A percentile compares a stretch with the other conserved stretches of the same genome.
phyloP scores from a whole-genome alignment of 2,888 invertebrate genomes.

The Drosophila fungiperda region DNA sequence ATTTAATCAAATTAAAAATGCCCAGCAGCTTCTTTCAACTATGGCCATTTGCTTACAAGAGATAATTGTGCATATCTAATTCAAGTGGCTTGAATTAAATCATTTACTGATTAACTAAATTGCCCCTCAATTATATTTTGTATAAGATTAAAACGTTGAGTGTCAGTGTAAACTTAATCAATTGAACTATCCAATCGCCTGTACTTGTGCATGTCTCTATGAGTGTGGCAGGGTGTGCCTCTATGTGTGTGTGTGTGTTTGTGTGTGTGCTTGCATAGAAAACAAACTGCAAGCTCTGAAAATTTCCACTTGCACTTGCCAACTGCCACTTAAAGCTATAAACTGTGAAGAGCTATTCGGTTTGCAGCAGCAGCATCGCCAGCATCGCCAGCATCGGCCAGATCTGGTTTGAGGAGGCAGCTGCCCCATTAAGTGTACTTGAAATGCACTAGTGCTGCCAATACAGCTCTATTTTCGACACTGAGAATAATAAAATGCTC shows the following conservation, averaged over 20 bases:
- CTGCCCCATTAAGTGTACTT: conserved; percentile 77
- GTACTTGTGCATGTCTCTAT: conserved; percentile 1
- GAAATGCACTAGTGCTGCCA: conserved; percentile 66
- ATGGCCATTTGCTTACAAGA: conserved; percentile 1
- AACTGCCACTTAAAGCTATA: conserved; percentile 77
- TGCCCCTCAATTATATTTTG: conserved; percentile 40
- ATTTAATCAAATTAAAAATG: conserved; percentile 78
- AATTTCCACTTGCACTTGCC: conserved; percentile 77
- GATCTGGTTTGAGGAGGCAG: conserved; percentile 52
- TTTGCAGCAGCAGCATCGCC: conserved; percentile 38
- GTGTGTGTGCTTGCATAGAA: conserved; percentile 58
- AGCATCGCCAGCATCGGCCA: conserved; percentile 1
- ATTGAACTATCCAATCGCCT: conserved; percentile 28
- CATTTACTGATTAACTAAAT: conserved; percentile 54
- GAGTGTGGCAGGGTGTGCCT: background rate
- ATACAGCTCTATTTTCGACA: conserved; percentile 19
- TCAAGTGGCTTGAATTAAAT: conserved; percentile 51
- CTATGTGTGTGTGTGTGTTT: conserved; percentile 5
- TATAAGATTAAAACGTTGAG: conserved; percentile 11
- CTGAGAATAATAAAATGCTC: background rate
- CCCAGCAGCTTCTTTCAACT: conserved; percentile 22
- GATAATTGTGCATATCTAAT: conserved; percentile 33
- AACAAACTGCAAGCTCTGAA: conserved; percentile 73
- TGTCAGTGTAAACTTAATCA: conserved; percentile 57
- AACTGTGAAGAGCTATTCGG: conserved; percentile 77